These are phyloP conservation scores for Lagria hirta DNA, from an alignment of 2,888 invertebrate species.

Conservation along the genomic window DNA sequence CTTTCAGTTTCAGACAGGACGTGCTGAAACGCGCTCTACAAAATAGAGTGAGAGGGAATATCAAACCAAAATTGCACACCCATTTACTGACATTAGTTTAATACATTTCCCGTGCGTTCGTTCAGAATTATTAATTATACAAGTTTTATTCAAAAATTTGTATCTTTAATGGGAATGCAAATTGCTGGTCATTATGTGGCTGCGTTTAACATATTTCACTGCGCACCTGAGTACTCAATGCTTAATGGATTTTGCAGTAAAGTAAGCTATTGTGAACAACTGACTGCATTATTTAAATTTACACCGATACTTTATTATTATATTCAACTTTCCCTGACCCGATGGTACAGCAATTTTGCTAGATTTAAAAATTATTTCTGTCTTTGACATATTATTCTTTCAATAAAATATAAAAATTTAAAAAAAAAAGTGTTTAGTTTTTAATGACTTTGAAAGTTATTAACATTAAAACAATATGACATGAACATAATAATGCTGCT, in stretches of 20 bases:
- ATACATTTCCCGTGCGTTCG: constrained; percentile 18
- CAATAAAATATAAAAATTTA: no score
- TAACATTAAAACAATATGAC: no score
- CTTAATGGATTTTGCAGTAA: constrained; percentile 18
- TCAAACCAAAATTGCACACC: constrained; percentile 14
- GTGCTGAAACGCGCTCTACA: background rate
- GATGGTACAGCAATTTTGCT: no score
- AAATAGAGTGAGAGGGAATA: constrained; percentile 6
- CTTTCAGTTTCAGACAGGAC: constrained; percentile 1
- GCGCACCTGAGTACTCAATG: constrained; percentile 25
- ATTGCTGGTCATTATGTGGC: constrained; percentile 21
- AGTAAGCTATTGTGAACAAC: no score
- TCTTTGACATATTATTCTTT: no score
- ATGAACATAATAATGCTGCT: no score
- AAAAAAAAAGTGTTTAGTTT: no score
- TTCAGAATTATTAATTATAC: constrained; percentile 24
- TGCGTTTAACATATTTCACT: constrained; percentile 22
- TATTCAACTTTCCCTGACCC: no score
- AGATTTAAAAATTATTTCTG: no score
- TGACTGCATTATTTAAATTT: no score
- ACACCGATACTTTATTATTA: no score
- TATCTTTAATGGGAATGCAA: constrained; percentile 25
- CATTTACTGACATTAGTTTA: constrained; percentile 23
- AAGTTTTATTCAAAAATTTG: constrained; percentile 29
- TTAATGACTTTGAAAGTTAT: no score